Percentiles rank a stretch among this genome's conserved stretches.
Conservation (phyloP, 2,888 invertebrate species). For the Acronicta leporina region DNA sequence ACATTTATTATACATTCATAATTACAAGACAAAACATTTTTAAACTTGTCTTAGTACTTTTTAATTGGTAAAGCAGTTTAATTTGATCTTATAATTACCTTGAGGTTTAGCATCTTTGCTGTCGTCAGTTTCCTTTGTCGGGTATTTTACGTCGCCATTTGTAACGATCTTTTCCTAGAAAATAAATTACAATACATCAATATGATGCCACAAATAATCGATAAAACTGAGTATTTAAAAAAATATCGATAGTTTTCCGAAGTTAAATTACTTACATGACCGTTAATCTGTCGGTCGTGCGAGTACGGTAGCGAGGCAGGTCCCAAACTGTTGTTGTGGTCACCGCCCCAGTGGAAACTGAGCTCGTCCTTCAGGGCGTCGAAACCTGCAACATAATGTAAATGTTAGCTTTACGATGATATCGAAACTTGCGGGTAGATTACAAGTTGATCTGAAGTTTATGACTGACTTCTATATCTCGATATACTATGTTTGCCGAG, state of each 20-base stretch:
- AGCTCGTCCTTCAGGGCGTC: conserved; percentile 92
- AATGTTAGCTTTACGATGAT: too few relatives aligned
- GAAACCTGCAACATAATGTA: conserved; percentile 86
- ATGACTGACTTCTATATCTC: too few relatives aligned
- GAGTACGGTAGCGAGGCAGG: conserved; percentile 82
- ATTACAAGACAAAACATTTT: too few relatives aligned
- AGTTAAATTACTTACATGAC: conserved; percentile 71
- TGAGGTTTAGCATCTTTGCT: conserved; percentile 74
- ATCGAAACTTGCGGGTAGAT: too few relatives aligned
- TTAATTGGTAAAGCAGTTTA: too few relatives aligned
- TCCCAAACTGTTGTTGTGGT: conserved; percentile 91
- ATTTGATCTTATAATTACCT: conserved; percentile 61
- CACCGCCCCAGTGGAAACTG: conserved; percentile 92
- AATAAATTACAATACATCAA: conserved; percentile 13
- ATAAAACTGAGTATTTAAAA: background rate
- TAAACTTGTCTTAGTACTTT: too few relatives aligned
- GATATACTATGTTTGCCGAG: too few relatives aligned
- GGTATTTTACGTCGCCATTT: conserved; percentile 81
- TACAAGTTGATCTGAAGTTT: too few relatives aligned
- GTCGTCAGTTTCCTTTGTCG: conserved; percentile 67
- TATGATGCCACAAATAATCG: too few relatives aligned
- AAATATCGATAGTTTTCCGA: background rate
- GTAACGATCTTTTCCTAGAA: conserved; percentile 78
- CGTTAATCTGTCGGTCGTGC: conserved; percentile 73
- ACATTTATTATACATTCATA: too few relatives aligned